Base-by-base conservation (phyloP, 2,797 vertebrate species). In the Salmo trutta region DNA sequence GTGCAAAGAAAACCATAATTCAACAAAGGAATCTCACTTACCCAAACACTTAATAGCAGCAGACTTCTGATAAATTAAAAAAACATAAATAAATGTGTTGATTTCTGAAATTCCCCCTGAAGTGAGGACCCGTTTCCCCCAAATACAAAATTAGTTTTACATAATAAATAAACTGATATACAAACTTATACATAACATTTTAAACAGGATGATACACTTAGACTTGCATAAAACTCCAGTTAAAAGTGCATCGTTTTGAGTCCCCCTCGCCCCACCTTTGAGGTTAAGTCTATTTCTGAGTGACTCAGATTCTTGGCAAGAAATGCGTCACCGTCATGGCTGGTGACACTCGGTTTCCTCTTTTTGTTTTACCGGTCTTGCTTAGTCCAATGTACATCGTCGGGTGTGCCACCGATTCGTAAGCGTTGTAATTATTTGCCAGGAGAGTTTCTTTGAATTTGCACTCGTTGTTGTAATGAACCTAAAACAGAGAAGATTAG, bases 291-390 rank as follows among this genome's bases (percentile, higher is more conserved):
- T 90, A 87, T 89, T 90, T 86, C 75, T 79, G 79, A 86, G 83
- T 83, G 72, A 82, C 91, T 98, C 94, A 98, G 89, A 98, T 96
- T 94, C 98, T 95, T 84, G 98, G 97, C 86, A 98, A 96, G 92
- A 99, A 99, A 93, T 99, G 98, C 88, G 97, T 98, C 91, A 98
- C 95, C 77, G 96, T 99, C 96, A 96, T 98, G 76, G 96, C 95
- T 78, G 98, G 96, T 24, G 97, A 97, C 72, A 98, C 97, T 83
- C 96, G 93, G 91, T 95, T 97, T 88, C 97, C 98, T 91, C 96
- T 95, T 94, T 98, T 99, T 91, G 97, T 96, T 94, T 94, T 96
- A 85, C 98, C 98, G 3, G 94, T 97, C 94, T 97, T 98, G 91
- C 96, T 97, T 75, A 99, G 91, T 83, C 96, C 97, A 54, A 99